Conservation (phyloP, 2,113 vertebrate species). For the Ceratotherium simum region DNA sequence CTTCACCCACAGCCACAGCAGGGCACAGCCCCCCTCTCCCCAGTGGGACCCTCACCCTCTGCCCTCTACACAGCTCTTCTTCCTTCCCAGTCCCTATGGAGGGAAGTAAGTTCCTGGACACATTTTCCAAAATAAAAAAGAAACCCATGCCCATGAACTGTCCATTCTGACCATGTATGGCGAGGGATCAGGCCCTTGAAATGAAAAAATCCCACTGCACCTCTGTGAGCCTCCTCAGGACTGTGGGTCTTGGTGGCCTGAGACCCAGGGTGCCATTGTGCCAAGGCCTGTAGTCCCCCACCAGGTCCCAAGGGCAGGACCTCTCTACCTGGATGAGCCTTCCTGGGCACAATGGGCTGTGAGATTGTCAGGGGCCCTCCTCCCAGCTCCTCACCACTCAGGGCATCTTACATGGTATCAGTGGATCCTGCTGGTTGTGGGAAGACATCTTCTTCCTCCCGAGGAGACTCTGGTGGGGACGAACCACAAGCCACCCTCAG, state of each 20-base stretch:
- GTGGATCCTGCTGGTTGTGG: too few species aligned
- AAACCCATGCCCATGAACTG: background rate
- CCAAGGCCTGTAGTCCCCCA: too few species aligned
- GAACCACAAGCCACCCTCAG: background rate
- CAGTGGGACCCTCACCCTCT: too few species aligned
- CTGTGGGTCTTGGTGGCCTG: background rate
- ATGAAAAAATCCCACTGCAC: background rate
- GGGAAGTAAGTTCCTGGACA: background rate
- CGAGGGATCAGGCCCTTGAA: background rate
- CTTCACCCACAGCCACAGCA: background rate
- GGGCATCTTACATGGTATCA: too few species aligned
- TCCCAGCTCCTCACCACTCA: too few species aligned
- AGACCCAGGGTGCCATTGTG: background rate
- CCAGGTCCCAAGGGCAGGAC: too few species aligned
- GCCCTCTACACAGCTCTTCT: background rate
- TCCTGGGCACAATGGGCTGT: too few species aligned
- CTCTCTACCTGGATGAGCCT: too few species aligned
- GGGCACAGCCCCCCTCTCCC: background rate
- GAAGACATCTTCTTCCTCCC: background rate
- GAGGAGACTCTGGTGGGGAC: background rate
- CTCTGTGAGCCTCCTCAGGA: background rate
- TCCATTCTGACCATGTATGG: background rate
- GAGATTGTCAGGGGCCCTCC: too few species aligned
- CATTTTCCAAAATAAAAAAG: background rate
- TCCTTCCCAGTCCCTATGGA: background rate